Base-by-base conservation (phyloP, 2,888 invertebrate species). In the Notocelia uddmanniana region DNA sequence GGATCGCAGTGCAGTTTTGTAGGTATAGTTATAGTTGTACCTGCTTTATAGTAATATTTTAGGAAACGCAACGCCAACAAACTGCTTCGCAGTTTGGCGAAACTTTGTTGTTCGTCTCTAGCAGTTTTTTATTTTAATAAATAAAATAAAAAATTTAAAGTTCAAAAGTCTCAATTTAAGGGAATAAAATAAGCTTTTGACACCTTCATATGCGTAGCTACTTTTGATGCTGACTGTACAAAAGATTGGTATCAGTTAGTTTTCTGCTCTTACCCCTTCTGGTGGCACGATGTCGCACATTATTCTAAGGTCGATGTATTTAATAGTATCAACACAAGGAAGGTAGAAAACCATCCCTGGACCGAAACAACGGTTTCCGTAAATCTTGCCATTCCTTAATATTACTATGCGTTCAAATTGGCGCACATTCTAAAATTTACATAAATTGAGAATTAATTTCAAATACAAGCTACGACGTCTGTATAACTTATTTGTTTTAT, bases 281-380 rank as follows among this genome's bases (percentile, higher is more conserved):
- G 98, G 97, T 37, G 98, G 98, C 13, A 99, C 98, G 89, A 97
- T 97, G 85, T 98, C 98, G 3, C 97, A 97, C 1, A 97, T 96
- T 1, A 98, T 98, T 75, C 98, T 95, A 69, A 98, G 93, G 88
- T 99, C 98, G 45, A 98, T 97, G 85, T 96, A 97, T 68, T 96
- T 96, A 83, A 98, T 97, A 70, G 95, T 95, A 86, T 98, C 98
- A 69, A 98, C 96, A 89, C 98, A 99, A 0, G 98, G 98, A 75
- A 98, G 91, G 31, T 97, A 95, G 88, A 97, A 98, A 83, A 98
- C 96, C 75, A 98, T 96, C 8, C 98, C 98, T 50, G 97, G 96
- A 0, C 97, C 97, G 74, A 96, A 94, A 1, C 96, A 95, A 6
- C 95, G 95, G 23, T 96, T 96, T 59, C 93, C 92, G 64, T 93